Conservation (phyloP, 2,797 vertebrate species). For the Micrastur ruficollis region DNA sequence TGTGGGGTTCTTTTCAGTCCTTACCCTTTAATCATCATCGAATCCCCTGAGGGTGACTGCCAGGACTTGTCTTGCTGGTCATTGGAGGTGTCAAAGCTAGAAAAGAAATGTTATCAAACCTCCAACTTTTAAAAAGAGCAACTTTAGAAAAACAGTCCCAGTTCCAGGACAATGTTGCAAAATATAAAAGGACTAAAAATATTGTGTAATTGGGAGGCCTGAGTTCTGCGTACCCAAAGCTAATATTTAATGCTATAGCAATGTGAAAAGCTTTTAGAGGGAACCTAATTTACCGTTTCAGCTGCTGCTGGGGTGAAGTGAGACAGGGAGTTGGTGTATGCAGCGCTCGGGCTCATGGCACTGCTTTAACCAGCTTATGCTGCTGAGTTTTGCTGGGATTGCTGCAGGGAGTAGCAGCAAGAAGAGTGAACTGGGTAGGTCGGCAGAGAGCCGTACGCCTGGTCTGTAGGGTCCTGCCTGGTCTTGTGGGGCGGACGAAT, state of each 20-base stretch:
- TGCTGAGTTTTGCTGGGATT: not conserved
- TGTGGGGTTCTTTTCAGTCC: not conserved
- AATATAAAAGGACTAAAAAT: not conserved
- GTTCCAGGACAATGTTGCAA: not conserved
- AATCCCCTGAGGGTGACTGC: not conserved
- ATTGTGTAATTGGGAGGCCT: not conserved
- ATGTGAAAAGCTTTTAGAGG: not conserved
- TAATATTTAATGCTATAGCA: not conserved
- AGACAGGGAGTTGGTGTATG: not conserved
- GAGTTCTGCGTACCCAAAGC: not conserved
- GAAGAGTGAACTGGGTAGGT: too few species aligned
- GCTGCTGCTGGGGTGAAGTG: not conserved
- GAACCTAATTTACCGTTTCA: not conserved
- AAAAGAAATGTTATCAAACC: not conserved
- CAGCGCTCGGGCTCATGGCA: accelerated
- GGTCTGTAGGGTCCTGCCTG: not conserved
- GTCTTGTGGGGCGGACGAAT: accelerated
- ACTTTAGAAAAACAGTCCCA: not conserved
- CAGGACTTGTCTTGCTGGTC: not conserved
- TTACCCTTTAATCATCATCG: not conserved
- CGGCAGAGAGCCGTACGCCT: accelerated
- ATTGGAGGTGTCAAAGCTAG: not conserved
- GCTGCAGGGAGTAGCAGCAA: not conserved
- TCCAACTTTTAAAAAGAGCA: not conserved
- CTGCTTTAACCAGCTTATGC: not conserved